phyloP scores from a whole-genome alignment of 2,797 vertebrate genomes.

The Australoheros facetus region DNA sequence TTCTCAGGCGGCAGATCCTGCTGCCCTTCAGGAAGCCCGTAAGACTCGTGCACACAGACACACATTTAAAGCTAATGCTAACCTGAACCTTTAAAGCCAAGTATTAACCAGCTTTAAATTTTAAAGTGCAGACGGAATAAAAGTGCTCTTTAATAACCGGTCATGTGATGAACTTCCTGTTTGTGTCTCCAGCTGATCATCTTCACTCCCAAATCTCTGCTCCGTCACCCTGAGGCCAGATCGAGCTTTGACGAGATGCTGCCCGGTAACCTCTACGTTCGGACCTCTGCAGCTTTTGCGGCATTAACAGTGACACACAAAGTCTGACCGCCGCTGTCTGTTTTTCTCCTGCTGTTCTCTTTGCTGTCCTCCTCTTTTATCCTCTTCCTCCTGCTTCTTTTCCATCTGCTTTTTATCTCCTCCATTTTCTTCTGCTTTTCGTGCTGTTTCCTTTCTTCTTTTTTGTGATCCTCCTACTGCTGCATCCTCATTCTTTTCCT shows the following conservation, averaged over 20 bases:
- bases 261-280: conserved; percentile 76
- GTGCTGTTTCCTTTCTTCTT: not conserved
- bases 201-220: conserved; percentile 94
- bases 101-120: too few relatives aligned
- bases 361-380: not conserved
- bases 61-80: not conserved
- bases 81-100: too few relatives aligned
- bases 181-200: conserved; percentile 84
- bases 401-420: too few relatives aligned
- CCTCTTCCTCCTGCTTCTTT: not conserved
- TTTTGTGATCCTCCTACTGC: not conserved
- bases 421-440: too few relatives aligned
- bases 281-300: accelerated
- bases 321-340: not conserved
- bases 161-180: conserved; percentile 7
- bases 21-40: conserved; percentile 95
- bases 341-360: too few relatives aligned
- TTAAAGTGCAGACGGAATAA: too few relatives aligned
- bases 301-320: not conserved
- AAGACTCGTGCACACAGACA: conserved; percentile 54
- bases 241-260: conserved; percentile 92
- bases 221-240: conserved; percentile 92
- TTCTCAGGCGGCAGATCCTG: conserved; percentile 90
- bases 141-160: not conserved
- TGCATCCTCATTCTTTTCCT: too few relatives aligned